Evolutionary conservation across 64 coral and sea anemone genomes (phyloP), one percentile per base, ranked within the genome.

Genomic region (Dendrophyllia cribrosa): DNA sequence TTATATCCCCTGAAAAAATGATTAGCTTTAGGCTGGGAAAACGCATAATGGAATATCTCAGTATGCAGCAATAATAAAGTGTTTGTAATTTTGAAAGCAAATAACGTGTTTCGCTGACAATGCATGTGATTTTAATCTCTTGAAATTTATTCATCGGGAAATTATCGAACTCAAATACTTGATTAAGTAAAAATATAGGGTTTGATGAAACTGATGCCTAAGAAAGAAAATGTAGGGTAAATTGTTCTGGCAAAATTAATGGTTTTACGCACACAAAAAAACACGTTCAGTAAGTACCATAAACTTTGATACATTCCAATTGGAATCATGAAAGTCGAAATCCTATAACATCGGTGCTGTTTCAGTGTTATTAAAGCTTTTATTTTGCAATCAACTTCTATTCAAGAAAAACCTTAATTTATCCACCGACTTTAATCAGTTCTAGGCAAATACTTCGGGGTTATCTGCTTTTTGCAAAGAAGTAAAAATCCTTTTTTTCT

Each of bases 311-410:
- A 12, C 53, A 56, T 56, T 56, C 12, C 12, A 7, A 56, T 7
- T 56, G 7, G 53, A 56, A 56, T 7, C 12, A 9, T 56, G 7
- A 56, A 56, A 56, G 12, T 4, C 15, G 44, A 75, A 13, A 69
- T 69, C 20, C 53, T 56, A 12, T 56, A 12, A 56, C 7, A 56
- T 56, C 53, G 1, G 7, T 56, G 7, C 53, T 56, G 7, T 12
- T 49, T n/a, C 22, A 51, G 7, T 67, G 72, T 56, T 68, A 56
- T 77, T 48, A 64, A 84, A 67, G 59, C 79, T 50, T 64, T 68
- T 14, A 84, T 67, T 67, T 68, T 67, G 8, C 20, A 50, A 84
- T 67, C 20, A 84, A 68, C 63, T 67, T 51, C 44, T 19, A 49
- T 51, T 84, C 43, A 79, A 20, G 47, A 43, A 20, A 75, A 20